phyloP scores from a whole-genome alignment of 2,888 invertebrate species.

The Calliopum simillimum region DNA sequence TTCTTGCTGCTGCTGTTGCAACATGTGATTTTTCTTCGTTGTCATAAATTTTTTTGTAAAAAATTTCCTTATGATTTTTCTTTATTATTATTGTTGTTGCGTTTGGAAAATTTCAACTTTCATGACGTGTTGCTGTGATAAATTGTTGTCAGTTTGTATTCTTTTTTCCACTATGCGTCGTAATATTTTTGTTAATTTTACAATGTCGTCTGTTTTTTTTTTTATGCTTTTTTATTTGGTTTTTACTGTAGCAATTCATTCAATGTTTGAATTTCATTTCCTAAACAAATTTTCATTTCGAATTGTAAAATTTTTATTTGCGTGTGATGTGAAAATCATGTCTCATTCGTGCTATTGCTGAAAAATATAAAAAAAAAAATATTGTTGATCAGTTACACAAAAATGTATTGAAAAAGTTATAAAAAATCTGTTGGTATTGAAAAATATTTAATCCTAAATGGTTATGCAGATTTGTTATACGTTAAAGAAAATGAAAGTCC shows the following conservation, averaged over 20 bases:
- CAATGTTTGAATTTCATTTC: not conserved
- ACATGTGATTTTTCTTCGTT: conserved; percentile 1
- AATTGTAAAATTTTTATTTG: too few species aligned
- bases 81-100: not conserved
- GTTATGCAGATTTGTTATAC: too few species aligned
- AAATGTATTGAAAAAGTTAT: too few species aligned
- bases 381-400: too few species aligned
- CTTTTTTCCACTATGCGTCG: not conserved
- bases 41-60: conserved; percentile 16
- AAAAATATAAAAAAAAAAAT: too few species aligned
- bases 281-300: not conserved
- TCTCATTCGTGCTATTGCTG: too few species aligned
- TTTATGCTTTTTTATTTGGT: not conserved
- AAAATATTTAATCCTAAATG: too few species aligned
- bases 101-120: not conserved
- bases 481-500: too few species aligned
- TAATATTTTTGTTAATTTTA: conserved; percentile 2
- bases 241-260: not conserved
- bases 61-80: conserved; percentile 1
- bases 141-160: not conserved
- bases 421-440: too few species aligned
- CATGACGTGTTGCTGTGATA: conserved; percentile 1
- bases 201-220: not conserved
- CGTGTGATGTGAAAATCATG: too few species aligned
- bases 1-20: not conserved